Evolutionary conservation across 2,888 invertebrate species (phyloP), one percentile per base, ranked within the genome.

Genomic region (Globia sparganii): DNA sequence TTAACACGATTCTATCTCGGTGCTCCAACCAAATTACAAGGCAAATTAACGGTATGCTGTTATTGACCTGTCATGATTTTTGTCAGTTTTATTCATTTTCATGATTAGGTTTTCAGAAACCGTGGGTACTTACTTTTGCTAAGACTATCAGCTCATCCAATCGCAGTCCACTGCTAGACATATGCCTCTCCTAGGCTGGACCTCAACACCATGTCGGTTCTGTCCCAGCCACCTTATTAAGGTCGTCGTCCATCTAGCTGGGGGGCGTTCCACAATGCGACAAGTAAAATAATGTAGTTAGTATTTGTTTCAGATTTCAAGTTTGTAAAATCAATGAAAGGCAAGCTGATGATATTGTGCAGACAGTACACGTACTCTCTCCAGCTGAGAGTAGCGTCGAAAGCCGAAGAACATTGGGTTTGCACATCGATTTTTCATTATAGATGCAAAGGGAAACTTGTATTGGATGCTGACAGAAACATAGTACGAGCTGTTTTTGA

Each of bases 251-350:
- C 43, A 43, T 15, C 43, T 4, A 49, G 49, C 49, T 49, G 8
- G 21, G 49, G 49, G 8, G 8, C 49, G 0, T 49, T 2, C 49
- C 2, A 49, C 3, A 8, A 67, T 31, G 4, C 25, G 4, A 67
- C 1, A 53, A 53, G 15, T 31, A 31, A 34, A n/a, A n/a, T 43
- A 43, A 68, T 70, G 0, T 31, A 25, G 6, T 34, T 34, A 6
- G n/a, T 21, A n/a, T 28, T 69, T 13, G 18, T 46, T 71, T n/a
- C 34, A 71, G 71, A 69, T 71, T 70, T 34, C n/a, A 71, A 18
- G n/a, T 71, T 34, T 21, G 11, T 70, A 2, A 8, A n/a, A 46
- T 71, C 71, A 34, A 21, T 46, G 34, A 70, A 71, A n/a, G 71
- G 70, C n/a, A 70, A 46, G 34, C 70, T 13, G n/a, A 8, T 43